Evolutionary conservation across 2,797 vertebrate species (phyloP), one percentile per base, ranked within the genome.

Genomic region (Enteromius radiatus): DNA sequence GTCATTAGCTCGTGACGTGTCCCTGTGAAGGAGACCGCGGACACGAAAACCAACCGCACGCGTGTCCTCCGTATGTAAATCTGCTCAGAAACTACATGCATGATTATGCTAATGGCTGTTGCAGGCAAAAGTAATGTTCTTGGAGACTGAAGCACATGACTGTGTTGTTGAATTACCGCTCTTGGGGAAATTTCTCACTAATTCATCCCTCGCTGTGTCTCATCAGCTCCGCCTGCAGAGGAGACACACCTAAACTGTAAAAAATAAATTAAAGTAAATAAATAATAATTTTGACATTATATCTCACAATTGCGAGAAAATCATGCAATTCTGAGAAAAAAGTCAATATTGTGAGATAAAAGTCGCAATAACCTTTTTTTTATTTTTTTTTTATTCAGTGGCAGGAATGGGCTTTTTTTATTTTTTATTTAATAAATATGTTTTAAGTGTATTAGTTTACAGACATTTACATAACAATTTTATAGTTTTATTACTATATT

Each of bases 101-200:
- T 65, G 68, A 31, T 89, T 68, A 84, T 75, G 85, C 80, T 87
- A 78, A 83, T 56, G 28, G 76, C 67, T 68, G 68, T 2, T 14
- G 15, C 33, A 59, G 26, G 63, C 61, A 15, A 77, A 61, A 52
- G 28, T 49, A 49, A 17, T n/a, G 28, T 49, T 36, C 56, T 21
- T 59, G 23, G 9, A 77, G 41, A 73, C 56, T 43, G 69, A 69
- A 38, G 54, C 38, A 21, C 41, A 17, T 36, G 36, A 52, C 76
- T 63, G 67, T 80, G 79, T 86, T 89, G 90, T 49, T 70, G 36
- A 87, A 85, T 91, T 87, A 89, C 82, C 31, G 33, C 75, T 87
- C 78, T 85, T 64, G 54, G 49, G 77, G 84, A 86, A 84, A 88
- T 87, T 78, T 90, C 76, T 38, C 23, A 70, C 17, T 74, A 86